These are phyloP conservation scores for Drosophila prostipennis DNA, from an alignment of 2,888 invertebrate species.

Conservation along the genomic window DNA sequence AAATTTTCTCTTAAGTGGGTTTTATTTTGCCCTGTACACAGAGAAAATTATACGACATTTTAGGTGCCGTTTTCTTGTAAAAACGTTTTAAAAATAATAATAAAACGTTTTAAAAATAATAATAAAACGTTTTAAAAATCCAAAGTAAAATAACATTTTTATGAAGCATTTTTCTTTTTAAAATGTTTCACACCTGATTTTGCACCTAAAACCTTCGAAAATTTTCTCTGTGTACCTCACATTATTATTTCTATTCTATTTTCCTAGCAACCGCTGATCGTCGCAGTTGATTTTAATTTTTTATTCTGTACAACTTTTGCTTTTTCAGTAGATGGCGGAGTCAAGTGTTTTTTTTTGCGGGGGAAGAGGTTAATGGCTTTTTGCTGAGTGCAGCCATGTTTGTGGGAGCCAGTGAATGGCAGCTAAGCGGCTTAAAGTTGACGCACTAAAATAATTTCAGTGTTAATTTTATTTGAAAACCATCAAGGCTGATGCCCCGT, in stretches of 20 bases:
- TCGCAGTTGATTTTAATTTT: constrained; percentile 3
- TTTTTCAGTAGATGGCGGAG: background rate
- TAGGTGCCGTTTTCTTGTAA: no score
- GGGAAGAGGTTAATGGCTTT: constrained; percentile 33
- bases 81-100: no score
- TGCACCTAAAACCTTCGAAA: no score
- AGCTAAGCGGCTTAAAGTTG: constrained; percentile 71
- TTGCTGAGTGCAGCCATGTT: constrained; percentile 42
- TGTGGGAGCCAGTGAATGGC: constrained; percentile 22
- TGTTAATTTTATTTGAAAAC: constrained; percentile 69
- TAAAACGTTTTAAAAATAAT: no score
- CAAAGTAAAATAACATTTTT: no score
- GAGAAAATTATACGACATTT: no score
- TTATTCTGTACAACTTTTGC: constrained; percentile 8
- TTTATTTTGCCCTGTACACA: no score
- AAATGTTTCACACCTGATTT: no score
- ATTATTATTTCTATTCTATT: background rate
- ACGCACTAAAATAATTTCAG: constrained; percentile 68
- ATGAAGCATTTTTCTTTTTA: no score
- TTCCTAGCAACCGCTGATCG: background rate
- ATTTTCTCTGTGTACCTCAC: no score
- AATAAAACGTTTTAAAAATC: no score
- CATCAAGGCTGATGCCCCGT: constrained; percentile 26
- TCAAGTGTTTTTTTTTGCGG: background rate
- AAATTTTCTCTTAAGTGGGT: no score